Percentiles rank a stretch among this genome's conserved stretches.
phyloP scores from a whole-genome alignment of 2,888 invertebrate genomes.

The Hydrotaea cyrtoneurina region DNA sequence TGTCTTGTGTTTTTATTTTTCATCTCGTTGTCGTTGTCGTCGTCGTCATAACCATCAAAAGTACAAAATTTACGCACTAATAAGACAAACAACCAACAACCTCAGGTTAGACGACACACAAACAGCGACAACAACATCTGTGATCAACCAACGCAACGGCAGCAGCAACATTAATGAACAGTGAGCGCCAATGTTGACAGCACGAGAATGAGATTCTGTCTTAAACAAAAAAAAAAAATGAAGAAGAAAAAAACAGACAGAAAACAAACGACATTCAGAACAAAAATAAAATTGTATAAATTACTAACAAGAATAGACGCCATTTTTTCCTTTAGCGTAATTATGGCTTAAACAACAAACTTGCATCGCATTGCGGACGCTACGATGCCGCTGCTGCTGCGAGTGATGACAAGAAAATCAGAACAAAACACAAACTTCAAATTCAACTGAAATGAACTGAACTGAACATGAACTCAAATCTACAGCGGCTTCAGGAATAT shows the following conservation, averaged over 20 bases:
- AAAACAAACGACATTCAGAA: not conserved
- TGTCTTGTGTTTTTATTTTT: not conserved
- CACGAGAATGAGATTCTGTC: not conserved
- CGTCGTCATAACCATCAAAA: no score
- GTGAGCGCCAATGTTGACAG: not conserved
- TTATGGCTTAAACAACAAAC: not conserved
- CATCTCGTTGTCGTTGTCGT: no score
- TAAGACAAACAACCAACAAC: not conserved
- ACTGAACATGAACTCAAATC: not conserved
- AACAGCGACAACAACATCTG: not conserved
- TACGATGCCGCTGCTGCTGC: not conserved
- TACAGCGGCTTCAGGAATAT: no score
- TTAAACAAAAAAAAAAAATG: no score
- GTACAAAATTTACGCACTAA: not conserved
- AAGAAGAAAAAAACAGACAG: not conserved
- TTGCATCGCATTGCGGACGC: no score
- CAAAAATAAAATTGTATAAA: not conserved
- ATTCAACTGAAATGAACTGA: not conserved
- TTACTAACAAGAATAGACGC: not conserved
- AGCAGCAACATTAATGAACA: not conserved
- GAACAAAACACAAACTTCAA: not conserved
- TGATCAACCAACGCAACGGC: not conserved
- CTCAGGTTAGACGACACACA: not conserved
- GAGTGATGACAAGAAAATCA: not conserved
- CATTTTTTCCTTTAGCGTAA: conserved; percentile 3